Base-by-base conservation (phyloP, 2,888 invertebrate genomes). In the Diachrysia chrysitis region DNA sequence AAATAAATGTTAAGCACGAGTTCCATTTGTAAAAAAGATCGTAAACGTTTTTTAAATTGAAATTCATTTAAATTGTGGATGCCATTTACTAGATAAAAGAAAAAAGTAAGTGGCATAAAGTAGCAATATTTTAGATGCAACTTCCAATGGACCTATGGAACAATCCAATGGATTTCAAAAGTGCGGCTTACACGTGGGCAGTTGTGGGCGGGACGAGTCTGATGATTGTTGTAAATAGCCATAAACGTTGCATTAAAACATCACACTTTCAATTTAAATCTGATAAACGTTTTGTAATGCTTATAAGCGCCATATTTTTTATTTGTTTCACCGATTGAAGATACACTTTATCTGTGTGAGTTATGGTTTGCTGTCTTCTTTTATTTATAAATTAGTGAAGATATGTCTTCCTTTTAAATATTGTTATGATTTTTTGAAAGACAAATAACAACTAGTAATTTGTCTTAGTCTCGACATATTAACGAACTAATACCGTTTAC, bases 201-300 rank as follows among this genome's bases (percentile, higher is more conserved):
- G 84, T 77, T 48, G 92, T 90, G 87, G 91, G 92, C 89, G 90
- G 80, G 78, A 88, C 89, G 82, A 78, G 85, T 83, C 83, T 80
- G 78, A 81, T 82, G 86, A 81, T 85, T 79, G 69, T 83, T 88
- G 87, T 92, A 91, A 93, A 90, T 92, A 84, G 88, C 85, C 86
- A 90, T 89, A 90, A 92, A 87, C 83, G 85, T 86, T 81, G 82
- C 88, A 88, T 90, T 90, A 87, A 87, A 89, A 81, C 84, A 84
- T 85, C 83, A 87, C 84, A 81, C 79, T 83, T 85, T 83, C 83
- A 78, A 83, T 82, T 83, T 64, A 66, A 75, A 73, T 68, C 74
- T 73, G 71, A 87, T 89, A 90, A 89, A 89, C 87, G 87, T 86
- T 84, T 84, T 85, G 77, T 81, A 79, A 84, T 83, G 69, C 83